Conservation (phyloP, 1,140 invertebrate species). For the Pinna nobilis region DNA sequence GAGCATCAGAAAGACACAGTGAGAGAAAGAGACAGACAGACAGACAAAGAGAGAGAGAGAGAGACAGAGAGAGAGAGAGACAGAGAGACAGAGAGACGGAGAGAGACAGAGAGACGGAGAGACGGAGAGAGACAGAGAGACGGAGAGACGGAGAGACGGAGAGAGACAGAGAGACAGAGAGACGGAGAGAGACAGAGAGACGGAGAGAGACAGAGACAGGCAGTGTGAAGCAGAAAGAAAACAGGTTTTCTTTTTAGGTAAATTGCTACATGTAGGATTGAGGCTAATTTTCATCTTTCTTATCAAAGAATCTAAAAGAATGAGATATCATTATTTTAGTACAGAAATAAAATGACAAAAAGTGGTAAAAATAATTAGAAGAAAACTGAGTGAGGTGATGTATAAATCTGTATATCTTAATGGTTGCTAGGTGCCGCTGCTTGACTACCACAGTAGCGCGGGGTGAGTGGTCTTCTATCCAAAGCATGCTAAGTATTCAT, state of each 20-base stretch:
- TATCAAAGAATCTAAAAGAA: neutral
- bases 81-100: neutral
- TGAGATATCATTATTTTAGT: too few species aligned
- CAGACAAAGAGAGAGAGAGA: too few species aligned
- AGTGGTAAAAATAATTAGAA: too few species aligned
- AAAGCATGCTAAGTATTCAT: too few species aligned
- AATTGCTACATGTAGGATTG: neutral
- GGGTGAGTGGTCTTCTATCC: too few species aligned
- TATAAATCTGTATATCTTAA: too few species aligned
- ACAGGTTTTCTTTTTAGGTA: too few species aligned
- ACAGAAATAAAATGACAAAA: too few species aligned
- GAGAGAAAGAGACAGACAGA: constrained; percentile 5
- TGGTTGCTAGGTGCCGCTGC: too few species aligned
- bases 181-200: neutral
- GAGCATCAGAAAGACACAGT: neutral
- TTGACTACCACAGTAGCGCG: too few species aligned
- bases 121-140: constrained; percentile 4
- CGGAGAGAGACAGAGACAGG: neutral
- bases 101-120: too few species aligned
- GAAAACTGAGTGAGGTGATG: too few species aligned
- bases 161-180: constrained; percentile 13
- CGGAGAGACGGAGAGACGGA: constrained; percentile 3
- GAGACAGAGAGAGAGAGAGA: neutral
- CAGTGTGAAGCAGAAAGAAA: neutral
- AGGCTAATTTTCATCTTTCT: neutral